Percentiles rank a stretch among this genome's conserved stretches.
These are phyloP conservation scores for Caenorhabditis macrosperma DNA, from an alignment of 2,888 invertebrate genomes.

Conservation along the genomic window DNA sequence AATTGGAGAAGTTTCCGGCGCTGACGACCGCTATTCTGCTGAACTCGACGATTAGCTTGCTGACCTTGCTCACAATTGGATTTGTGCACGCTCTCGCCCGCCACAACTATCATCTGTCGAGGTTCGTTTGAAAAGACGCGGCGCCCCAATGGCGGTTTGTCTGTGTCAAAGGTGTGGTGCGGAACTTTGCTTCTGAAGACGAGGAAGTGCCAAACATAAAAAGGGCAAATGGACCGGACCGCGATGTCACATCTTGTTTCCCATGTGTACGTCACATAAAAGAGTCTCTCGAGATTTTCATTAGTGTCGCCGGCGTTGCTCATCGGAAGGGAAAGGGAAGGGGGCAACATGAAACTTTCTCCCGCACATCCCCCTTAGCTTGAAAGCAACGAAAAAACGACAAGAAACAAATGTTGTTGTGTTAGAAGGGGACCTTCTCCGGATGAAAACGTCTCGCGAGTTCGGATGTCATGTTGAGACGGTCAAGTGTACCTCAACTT, in stretches of 20 bases:
- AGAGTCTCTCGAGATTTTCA: slow-evolving; percentile 63
- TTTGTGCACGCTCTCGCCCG: slow-evolving; percentile 67
- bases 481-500: too few relatives aligned
- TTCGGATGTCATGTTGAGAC: too few relatives aligned
- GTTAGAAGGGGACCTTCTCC: too few relatives aligned
- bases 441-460: too few relatives aligned
- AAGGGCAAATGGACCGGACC: slow-evolving; percentile 24
- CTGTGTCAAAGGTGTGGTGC: slow-evolving; percentile 3
- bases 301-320: slow-evolving; percentile 43
- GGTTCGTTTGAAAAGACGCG: slow-evolving; percentile 39
- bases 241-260: slow-evolving; percentile 55
- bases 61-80: slow-evolving; percentile 68
- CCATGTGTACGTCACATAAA: slow-evolving; percentile 46
- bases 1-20: slow-evolving; percentile 59
- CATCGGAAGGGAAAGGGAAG: background rate
- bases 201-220: slow-evolving; percentile 6
- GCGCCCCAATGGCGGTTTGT: background rate
- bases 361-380: background rate
- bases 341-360: slow-evolving; percentile 28
- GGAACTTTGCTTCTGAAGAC: background rate
- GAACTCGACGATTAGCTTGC: slow-evolving; percentile 68
- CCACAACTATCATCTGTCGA: slow-evolving; percentile 67
- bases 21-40: slow-evolving; percentile 63
- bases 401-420: background rate
- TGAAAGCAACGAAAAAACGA: background rate